phyloP scores from a whole-genome alignment of 2,113 vertebrate species.

The Embiotoca jacksoni region DNA sequence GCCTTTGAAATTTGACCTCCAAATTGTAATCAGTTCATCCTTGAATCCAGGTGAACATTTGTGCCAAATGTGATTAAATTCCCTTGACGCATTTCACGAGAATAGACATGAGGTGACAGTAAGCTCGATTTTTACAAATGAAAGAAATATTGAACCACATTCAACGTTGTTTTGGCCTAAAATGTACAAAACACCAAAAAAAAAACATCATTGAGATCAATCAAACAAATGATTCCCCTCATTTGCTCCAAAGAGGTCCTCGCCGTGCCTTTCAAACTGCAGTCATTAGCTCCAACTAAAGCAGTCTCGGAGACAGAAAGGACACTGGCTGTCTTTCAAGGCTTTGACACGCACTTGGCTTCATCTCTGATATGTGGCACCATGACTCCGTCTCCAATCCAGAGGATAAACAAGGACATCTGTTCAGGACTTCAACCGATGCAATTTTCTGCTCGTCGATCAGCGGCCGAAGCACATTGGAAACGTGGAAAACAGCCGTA shows the following conservation, averaged over 20 bases:
- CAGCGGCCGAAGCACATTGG: slow-evolving; percentile 22
- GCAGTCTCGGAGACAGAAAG: slow-evolving; percentile 48
- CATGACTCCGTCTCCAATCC: slow-evolving; percentile 42
- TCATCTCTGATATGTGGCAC: slow-evolving; percentile 34
- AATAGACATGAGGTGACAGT: too few species aligned
- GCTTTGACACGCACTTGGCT: slow-evolving; percentile 50
- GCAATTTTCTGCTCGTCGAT: slow-evolving; percentile 26
- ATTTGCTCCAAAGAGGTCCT: slow-evolving; percentile 29
- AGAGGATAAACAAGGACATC: slow-evolving; percentile 59
- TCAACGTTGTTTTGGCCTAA: background rate
- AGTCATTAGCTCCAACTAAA: slow-evolving; percentile 51
- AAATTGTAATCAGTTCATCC: too few species aligned
- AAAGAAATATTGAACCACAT: background rate
- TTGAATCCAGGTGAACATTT: too few species aligned
- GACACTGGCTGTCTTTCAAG: slow-evolving; percentile 69
- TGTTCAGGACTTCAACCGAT: slow-evolving; percentile 1
- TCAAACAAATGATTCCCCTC: slow-evolving; percentile 22
- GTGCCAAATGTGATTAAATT: too few species aligned
- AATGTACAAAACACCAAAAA: slow-evolving; percentile 3
- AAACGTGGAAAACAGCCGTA: slow-evolving; percentile 27
- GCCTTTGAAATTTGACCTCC: too few species aligned
- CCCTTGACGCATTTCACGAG: too few species aligned
- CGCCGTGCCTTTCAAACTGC: slow-evolving; percentile 44
- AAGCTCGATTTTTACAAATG: background rate
- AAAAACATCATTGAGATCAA: slow-evolving; percentile 13